These are phyloP conservation scores for Chaetops frenatus DNA, from an alignment of 2,113 vertebrate species.

Conservation along the genomic window DNA sequence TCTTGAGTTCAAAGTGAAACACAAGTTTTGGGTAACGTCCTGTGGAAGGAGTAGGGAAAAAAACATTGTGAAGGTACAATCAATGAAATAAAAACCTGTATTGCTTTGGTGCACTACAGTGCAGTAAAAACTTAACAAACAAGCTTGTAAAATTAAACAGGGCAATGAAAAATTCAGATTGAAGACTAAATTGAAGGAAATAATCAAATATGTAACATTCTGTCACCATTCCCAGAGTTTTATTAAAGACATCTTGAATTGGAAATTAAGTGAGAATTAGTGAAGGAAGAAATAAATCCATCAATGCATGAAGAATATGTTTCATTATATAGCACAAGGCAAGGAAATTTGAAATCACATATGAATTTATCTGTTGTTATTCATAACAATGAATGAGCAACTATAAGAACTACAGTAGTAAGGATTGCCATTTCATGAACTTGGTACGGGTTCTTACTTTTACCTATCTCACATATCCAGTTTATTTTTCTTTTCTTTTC, in stretches of 20 bases:
- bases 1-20: slow-evolving; percentile 88
- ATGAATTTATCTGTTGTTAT: not conserved
- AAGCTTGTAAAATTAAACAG: not conserved
- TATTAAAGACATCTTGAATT: not conserved
- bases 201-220: not conserved
- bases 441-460: not conserved
- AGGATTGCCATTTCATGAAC: not conserved
- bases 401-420: not conserved
- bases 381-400: not conserved
- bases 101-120: not conserved
- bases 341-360: not conserved
- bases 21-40: slow-evolving; percentile 84
- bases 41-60: slow-evolving; percentile 2
- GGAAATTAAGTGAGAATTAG: not conserved
- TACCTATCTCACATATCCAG: not conserved
- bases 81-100: not conserved
- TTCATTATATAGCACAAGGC: not conserved
- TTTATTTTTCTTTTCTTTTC: not conserved
- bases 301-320: not conserved
- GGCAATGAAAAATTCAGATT: not conserved
- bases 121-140: not conserved
- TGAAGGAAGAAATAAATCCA: not conserved
- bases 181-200: not conserved
- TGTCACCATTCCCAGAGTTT: not conserved
- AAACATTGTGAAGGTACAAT: not conserved